Evolutionary conservation across 2,888 invertebrate species (phyloP).

Genomic region (Gari tellinella): DNA sequence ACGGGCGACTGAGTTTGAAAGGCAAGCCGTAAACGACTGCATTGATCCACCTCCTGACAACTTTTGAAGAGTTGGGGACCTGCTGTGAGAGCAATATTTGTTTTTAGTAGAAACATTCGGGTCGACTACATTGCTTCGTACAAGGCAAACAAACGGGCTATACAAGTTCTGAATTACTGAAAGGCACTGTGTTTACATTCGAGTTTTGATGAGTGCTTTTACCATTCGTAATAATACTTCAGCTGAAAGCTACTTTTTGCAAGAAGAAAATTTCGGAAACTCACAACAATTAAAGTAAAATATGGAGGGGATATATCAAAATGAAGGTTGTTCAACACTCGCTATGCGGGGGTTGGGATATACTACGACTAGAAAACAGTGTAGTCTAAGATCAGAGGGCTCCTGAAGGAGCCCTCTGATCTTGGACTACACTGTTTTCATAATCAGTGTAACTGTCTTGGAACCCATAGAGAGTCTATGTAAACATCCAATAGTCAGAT

Average conservation of each 20-base stretch:
- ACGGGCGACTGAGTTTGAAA: constrained; percentile 34
- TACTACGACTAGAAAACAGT: no score
- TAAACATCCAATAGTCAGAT: no score
- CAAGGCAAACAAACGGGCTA: constrained; percentile 34
- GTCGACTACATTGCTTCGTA: constrained; percentile 20
- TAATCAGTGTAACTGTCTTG: no score
- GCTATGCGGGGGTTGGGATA: no score
- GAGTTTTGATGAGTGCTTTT: constrained; percentile 24
- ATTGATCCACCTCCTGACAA: constrained; percentile 41
- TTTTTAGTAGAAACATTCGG: constrained; percentile 58
- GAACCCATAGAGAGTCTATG: no score
- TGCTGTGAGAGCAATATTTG: constrained; percentile 50
- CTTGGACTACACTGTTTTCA: no score
- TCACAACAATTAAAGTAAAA: background rate
- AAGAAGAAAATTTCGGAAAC: constrained; percentile 3
- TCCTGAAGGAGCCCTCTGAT: no score
- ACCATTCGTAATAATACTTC: constrained; percentile 19
- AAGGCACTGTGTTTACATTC: constrained; percentile 29
- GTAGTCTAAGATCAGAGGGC: no score
- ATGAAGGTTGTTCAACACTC: no score
- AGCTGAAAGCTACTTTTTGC: constrained; percentile 19
- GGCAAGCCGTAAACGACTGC: constrained; percentile 26
- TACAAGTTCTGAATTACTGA: constrained; percentile 1
- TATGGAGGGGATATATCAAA: no score
- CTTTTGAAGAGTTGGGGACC: constrained; percentile 30